These are phyloP conservation scores for Neodiprion lecontei DNA, from an alignment of 1,140 invertebrate genomes.

Conservation along the genomic window DNA sequence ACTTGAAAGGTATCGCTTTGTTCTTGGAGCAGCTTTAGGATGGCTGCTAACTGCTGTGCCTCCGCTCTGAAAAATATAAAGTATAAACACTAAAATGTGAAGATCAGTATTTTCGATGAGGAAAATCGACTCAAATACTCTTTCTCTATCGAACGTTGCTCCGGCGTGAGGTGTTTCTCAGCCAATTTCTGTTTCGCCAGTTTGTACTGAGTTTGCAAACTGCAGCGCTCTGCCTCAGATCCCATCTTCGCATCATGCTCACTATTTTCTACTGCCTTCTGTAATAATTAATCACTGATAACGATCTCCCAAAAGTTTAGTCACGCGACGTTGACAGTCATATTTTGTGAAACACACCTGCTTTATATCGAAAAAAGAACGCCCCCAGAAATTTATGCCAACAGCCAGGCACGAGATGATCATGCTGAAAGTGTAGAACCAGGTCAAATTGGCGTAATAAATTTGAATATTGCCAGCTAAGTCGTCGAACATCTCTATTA, in stretches of 20 bases:
- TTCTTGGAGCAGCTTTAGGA: conserved; percentile 39
- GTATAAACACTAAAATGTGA: neutral
- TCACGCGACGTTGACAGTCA: neutral
- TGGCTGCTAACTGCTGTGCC: conserved; percentile 35
- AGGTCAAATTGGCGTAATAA: conserved; percentile 30
- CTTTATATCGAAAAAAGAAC: conserved; percentile 14
- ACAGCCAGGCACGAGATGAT: conserved; percentile 26
- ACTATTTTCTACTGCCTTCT: neutral
- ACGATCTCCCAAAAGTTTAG: neutral
- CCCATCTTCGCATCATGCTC: neutral
- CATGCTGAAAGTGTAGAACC: conserved; percentile 28
- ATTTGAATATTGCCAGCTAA: conserved; percentile 26
- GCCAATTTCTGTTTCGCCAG: conserved; percentile 27
- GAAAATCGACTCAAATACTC: conserved; percentile 19
- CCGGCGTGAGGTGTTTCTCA: conserved; percentile 26
- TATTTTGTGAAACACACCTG: conserved; percentile 6
- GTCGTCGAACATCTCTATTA: conserved; percentile 24
- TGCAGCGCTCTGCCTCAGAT: conserved; percentile 8
- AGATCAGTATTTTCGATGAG: neutral
- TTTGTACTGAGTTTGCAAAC: conserved; percentile 26
- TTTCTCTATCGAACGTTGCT: conserved; percentile 28
- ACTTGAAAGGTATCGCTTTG: conserved; percentile 40
- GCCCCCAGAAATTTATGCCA: conserved; percentile 23
- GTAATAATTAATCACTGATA: neutral
- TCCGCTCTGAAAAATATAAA: conserved; percentile 37